Evolutionary conservation across 2,888 invertebrate genomes (phyloP).

Genomic region (Mesorhabditis belari): DNA sequence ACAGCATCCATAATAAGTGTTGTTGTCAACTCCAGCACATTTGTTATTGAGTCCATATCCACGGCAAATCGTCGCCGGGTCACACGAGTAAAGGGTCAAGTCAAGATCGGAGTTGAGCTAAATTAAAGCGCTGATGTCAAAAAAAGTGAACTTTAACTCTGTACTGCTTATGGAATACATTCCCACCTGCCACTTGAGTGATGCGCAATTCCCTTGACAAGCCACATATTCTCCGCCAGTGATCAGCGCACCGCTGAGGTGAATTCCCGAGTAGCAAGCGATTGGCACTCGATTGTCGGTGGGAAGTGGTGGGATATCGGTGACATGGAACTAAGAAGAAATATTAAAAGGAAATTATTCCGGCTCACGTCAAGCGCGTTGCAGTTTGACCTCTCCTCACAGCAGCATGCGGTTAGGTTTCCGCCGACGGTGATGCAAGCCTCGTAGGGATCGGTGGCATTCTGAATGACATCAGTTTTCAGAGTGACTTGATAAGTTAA

Average conservation of each 20-base stretch:
- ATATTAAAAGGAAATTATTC: no score
- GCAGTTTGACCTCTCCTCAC: no score
- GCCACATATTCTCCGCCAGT: conserved; percentile 2
- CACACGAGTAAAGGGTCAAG: conserved; percentile 25
- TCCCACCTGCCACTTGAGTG: background rate
- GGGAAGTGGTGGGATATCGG: no score
- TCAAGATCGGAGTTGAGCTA: conserved; percentile 14
- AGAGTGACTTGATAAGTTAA: no score
- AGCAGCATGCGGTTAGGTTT: background rate
- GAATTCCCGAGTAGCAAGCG: conserved; percentile 29
- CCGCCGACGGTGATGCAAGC: background rate
- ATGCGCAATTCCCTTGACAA: background rate
- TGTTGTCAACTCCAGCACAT: background rate
- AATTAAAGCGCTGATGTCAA: no score
- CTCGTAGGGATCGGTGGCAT: background rate
- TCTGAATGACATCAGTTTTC: no score
- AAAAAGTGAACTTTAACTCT: no score
- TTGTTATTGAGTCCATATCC: conserved; percentile 5
- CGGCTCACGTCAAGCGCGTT: no score
- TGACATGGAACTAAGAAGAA: background rate
- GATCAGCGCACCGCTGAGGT: conserved; percentile 17
- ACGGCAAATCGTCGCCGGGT: conserved; percentile 23
- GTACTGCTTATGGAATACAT: no score
- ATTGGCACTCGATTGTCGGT: conserved; percentile 7
- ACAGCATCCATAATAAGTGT: conserved; percentile 17